Percentiles rank a stretch among this genome's conserved stretches.
Evolutionary conservation across 2,113 vertebrate species (phyloP).

Genomic region (Caretta caretta): DNA sequence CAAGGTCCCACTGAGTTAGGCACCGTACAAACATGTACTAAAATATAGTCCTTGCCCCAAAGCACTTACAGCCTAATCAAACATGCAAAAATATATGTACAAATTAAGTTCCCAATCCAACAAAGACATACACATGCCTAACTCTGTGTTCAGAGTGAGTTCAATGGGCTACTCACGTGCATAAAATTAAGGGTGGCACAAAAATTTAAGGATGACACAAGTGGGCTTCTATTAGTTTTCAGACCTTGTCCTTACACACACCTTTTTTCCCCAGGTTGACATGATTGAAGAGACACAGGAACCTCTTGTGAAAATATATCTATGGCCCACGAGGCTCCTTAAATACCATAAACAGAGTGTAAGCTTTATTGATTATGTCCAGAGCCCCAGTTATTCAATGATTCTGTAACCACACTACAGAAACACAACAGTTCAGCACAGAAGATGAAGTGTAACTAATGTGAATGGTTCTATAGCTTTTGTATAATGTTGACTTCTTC

Average conservation of each 20-base stretch:
- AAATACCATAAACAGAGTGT: not conserved
- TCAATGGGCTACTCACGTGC: not conserved
- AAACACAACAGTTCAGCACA: not conserved
- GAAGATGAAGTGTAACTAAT: rapidly evolving
- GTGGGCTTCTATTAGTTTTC: not conserved
- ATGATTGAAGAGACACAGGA: not conserved
- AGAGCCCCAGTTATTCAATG: not conserved
- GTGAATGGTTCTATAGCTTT: not conserved
- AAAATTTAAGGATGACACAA: not conserved
- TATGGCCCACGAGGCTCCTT: not conserved
- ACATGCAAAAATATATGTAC: not conserved
- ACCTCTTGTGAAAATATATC: not conserved
- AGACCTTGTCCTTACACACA: not conserved
- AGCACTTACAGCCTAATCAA: not conserved
- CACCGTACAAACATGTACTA: not conserved
- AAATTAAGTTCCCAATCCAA: not conserved
- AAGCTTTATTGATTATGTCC: not conserved
- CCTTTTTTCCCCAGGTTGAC: not conserved
- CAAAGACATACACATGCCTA: not conserved
- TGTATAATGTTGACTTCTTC: not conserved
- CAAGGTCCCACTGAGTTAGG: not conserved
- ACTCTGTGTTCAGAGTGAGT: not conserved
- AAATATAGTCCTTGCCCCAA: not conserved
- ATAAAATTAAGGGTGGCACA: not conserved
- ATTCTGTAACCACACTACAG: not conserved